Conservation (phyloP, 2,888 invertebrate genomes). For the Esperia sulphurella region DNA sequence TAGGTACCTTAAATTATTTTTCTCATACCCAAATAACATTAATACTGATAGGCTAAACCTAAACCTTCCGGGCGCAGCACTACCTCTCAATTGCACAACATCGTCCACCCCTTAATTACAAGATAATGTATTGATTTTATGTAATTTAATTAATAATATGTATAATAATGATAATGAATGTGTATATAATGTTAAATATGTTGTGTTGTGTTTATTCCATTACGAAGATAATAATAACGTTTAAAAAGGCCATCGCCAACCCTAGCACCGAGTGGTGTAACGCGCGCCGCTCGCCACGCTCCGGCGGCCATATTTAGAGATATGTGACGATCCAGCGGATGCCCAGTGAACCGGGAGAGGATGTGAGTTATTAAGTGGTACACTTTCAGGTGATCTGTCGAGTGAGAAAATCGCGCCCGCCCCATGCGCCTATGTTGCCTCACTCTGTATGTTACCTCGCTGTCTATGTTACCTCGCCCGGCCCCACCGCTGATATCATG, state of each 20-base stretch:
- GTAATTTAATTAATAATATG: too few species aligned
- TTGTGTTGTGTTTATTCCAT: too few species aligned
- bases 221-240: too few species aligned
- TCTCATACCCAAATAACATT: too few species aligned
- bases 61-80: too few species aligned
- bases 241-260: not conserved
- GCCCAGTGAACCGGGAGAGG: conserved; percentile 76
- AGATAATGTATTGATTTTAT: too few species aligned
- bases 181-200: too few species aligned
- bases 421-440: conserved; percentile 10
- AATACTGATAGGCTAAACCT: too few species aligned
- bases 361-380: conserved; percentile 78
- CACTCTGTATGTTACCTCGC: conserved; percentile 11
- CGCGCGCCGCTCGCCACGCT: conserved; percentile 45
- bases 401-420: conserved; percentile 70
- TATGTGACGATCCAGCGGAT: conserved; percentile 76
- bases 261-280: conserved; percentile 42
- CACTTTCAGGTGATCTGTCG: conserved; percentile 78
- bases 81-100: too few species aligned
- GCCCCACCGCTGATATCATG: conserved; percentile 1
- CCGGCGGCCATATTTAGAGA: conserved; percentile 74
- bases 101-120: too few species aligned
- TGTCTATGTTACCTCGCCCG: conserved; percentile 7
- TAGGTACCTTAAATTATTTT: too few species aligned
- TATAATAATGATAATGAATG: too few species aligned